Percentiles rank a stretch among this genome's conserved stretches.
phyloP scores from a whole-genome alignment of 2,888 invertebrate genomes.

The Hecatera dysodea region DNA sequence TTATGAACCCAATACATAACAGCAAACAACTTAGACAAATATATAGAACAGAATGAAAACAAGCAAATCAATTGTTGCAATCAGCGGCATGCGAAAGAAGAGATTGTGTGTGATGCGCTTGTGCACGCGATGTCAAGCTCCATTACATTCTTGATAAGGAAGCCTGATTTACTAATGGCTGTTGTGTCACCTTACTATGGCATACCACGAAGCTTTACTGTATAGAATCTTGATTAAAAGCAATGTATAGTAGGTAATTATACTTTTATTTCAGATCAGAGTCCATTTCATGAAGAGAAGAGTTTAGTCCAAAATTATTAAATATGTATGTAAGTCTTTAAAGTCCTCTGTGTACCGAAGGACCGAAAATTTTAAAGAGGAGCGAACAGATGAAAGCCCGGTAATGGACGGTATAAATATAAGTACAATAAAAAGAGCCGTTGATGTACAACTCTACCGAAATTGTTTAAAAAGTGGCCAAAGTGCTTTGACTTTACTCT shows the following conservation, averaged over 20 bases:
- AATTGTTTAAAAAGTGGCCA: slow-evolving; percentile 4
- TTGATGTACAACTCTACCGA: not conserved
- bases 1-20: not conserved
- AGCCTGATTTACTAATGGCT: slow-evolving; percentile 14
- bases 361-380: not conserved
- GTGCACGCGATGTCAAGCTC: slow-evolving; percentile 59
- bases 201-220: slow-evolving; percentile 3
- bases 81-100: slow-evolving; percentile 53
- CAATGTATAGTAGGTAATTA: no score
- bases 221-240: not conserved
- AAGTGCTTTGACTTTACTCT: not conserved
- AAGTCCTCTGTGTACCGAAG: not conserved
- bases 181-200: slow-evolving; percentile 12
- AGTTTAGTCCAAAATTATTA: not conserved
- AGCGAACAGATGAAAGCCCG: not conserved
- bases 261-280: no score
- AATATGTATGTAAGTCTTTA: no score
- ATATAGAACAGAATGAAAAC: slow-evolving; percentile 45
- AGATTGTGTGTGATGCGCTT: slow-evolving; percentile 58
- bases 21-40: not conserved
- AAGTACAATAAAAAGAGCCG: no score
- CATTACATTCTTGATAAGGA: slow-evolving; percentile 37
- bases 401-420: not conserved
- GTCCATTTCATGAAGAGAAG: no score
- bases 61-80: slow-evolving; percentile 54